A percentile compares a stretch with the other conserved stretches of the same genome.
Conservation (phyloP, 1,140 invertebrate species). For the Ganaspis sp. region DNA sequence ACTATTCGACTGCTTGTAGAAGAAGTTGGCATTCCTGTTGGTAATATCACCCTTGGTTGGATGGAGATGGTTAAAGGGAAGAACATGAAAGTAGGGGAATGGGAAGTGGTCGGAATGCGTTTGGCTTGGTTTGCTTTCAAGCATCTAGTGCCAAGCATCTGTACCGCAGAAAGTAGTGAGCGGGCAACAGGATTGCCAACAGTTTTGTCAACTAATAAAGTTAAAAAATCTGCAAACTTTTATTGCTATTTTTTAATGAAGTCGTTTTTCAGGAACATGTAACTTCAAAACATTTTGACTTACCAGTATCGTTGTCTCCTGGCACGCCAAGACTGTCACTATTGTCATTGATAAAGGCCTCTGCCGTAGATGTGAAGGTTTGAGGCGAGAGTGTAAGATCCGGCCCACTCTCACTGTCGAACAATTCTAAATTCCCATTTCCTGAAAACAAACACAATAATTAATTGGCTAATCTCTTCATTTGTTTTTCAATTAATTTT, state of each 20-base stretch:
- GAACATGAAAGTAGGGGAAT: neutral
- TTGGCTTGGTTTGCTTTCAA: constrained; percentile 1
- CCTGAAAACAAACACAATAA: constrained; percentile 67
- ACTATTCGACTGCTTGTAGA: constrained; percentile 4
- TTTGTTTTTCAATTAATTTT: no score
- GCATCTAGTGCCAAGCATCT: neutral
- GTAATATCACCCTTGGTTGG: neutral
- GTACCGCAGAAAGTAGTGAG: neutral
- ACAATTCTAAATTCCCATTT: constrained; percentile 81
- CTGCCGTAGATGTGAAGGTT: constrained; percentile 81
- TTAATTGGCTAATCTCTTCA: no score
- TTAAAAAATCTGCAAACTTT: no score
- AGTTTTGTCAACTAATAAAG: neutral
- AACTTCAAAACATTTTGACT: no score
- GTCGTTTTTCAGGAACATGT: no score
- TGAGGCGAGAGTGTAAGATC: constrained; percentile 84
- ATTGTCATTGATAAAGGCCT: constrained; percentile 84
- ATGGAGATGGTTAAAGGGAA: neutral
- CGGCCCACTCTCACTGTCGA: constrained; percentile 83
- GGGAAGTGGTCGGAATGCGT: constrained; percentile 3
- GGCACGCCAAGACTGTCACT: constrained; percentile 81
- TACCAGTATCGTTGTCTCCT: constrained; percentile 77
- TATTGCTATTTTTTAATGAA: neutral
- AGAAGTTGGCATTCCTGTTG: constrained; percentile 8
- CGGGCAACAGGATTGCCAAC: neutral